A percentile compares a stretch with the other conserved stretches of the same genome.
phyloP scores from a whole-genome alignment of 2,888 invertebrate genomes.

The Plagodis dolabraria region DNA sequence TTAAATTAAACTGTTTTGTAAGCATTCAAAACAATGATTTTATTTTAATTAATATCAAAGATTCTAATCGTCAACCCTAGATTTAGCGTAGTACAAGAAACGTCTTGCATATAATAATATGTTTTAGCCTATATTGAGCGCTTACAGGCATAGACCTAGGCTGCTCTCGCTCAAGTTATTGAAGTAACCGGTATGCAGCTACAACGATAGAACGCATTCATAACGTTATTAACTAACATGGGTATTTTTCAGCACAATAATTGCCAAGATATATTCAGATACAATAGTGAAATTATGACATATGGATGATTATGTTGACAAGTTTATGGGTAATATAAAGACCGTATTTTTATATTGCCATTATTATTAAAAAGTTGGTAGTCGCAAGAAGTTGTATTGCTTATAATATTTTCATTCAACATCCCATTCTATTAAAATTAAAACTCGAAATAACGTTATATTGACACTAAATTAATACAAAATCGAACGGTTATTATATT shows the following conservation, averaged over 20 bases:
- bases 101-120: constrained; percentile 85
- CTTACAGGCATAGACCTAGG: constrained; percentile 62
- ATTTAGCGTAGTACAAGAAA: constrained; percentile 82
- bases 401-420: no score
- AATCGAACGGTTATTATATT: no score
- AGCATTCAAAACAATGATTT: no score
- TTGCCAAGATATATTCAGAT: no score
- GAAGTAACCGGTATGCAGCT: constrained; percentile 36
- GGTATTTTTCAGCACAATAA: no score
- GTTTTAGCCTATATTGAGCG: constrained; percentile 84
- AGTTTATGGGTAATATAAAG: not conserved
- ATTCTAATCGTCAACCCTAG: constrained; percentile 61
- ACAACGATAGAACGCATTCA: constrained; percentile 20
- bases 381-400: no score
- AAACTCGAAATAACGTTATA: no score
- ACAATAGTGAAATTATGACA: not conserved
- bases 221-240: constrained; percentile 3
- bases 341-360: not conserved
- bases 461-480: no score
- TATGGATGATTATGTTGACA: not conserved
- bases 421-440: no score
- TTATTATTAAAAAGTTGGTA: no score
- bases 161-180: constrained; percentile 49
- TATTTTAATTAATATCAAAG: constrained; percentile 12
- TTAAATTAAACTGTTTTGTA: no score